phyloP scores from a whole-genome alignment of 2,113 vertebrate genomes.

The Scalopus aquaticus region DNA sequence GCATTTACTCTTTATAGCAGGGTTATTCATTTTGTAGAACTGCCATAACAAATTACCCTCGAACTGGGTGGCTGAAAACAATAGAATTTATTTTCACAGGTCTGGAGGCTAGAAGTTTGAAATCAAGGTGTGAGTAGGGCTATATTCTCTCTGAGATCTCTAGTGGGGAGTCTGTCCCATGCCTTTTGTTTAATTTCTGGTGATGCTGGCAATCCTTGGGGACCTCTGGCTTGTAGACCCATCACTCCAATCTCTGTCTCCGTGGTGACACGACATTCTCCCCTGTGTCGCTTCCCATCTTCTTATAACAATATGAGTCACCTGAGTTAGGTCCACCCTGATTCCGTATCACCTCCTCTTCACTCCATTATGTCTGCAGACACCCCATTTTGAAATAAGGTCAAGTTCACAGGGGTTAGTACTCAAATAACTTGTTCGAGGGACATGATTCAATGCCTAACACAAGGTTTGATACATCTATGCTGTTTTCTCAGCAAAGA shows the following conservation, averaged over 20 bases:
- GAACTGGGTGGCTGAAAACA: neutral
- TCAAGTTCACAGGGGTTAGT: neutral
- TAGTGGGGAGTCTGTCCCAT: accelerated
- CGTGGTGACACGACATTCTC: neutral
- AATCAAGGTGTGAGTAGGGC: neutral
- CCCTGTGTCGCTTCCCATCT: neutral
- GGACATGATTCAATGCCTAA: accelerated
- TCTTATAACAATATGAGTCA: neutral
- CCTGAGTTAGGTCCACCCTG: no score
- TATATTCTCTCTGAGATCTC: neutral
- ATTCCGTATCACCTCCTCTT: neutral
- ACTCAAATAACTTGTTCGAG: neutral
- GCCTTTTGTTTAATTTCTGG: neutral
- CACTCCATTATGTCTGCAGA: neutral
- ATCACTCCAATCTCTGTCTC: neutral
- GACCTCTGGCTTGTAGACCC: neutral
- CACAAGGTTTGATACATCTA: neutral
- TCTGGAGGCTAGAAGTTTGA: neutral
- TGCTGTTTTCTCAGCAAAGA: neutral
- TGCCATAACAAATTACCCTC: neutral
- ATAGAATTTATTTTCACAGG: neutral
- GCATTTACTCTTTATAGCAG: neutral
- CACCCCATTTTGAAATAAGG: neutral
- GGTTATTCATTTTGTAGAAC: neutral
- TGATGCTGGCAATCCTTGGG: neutral